Evolutionary conservation across 2,888 invertebrate genomes (phyloP).

Genomic region (Agrochola macilenta): DNA sequence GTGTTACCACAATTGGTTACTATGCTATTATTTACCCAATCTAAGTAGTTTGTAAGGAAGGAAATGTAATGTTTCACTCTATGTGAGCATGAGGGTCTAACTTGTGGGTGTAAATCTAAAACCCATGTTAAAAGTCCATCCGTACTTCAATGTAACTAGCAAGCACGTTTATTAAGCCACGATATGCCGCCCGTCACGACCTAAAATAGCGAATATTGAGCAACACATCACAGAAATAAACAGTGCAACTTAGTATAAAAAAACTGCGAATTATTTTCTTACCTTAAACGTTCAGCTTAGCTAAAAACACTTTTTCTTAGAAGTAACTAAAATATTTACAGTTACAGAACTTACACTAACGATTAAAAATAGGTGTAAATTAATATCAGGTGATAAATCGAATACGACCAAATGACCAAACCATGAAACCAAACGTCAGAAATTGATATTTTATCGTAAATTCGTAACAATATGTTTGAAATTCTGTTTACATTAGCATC

Average conservation of each 20-base stretch:
- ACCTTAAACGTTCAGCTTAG: constrained; percentile 42
- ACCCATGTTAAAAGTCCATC: not conserved
- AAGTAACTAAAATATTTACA: constrained; percentile 15
- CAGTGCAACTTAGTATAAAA: constrained; percentile 22
- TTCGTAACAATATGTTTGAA: not conserved
- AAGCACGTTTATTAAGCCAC: constrained; percentile 55
- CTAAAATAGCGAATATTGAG: constrained; percentile 84
- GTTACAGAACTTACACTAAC: constrained; percentile 28
- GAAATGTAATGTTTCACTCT: not conserved
- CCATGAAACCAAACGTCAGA: constrained; percentile 39
- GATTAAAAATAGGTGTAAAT: constrained; percentile 61
- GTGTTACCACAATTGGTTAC: constrained; percentile 2
- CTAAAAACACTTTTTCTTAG: constrained; percentile 42
- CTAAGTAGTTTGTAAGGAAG: not conserved
- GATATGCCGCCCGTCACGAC: constrained; percentile 77
- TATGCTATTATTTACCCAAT: not conserved
- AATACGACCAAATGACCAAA: constrained; percentile 31
- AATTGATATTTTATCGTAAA: constrained; percentile 6
- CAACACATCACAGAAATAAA: constrained; percentile 69
- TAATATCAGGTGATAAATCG: constrained; percentile 62
- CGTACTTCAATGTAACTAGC: constrained; percentile 5
- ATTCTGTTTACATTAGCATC: constrained; percentile 28
- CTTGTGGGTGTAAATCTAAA: constrained; percentile 7
- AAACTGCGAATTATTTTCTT: constrained; percentile 30
- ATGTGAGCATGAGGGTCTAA: not conserved